Conservation (phyloP, 2,113 vertebrate genomes). For the Ivindomyrus marchei region DNA sequence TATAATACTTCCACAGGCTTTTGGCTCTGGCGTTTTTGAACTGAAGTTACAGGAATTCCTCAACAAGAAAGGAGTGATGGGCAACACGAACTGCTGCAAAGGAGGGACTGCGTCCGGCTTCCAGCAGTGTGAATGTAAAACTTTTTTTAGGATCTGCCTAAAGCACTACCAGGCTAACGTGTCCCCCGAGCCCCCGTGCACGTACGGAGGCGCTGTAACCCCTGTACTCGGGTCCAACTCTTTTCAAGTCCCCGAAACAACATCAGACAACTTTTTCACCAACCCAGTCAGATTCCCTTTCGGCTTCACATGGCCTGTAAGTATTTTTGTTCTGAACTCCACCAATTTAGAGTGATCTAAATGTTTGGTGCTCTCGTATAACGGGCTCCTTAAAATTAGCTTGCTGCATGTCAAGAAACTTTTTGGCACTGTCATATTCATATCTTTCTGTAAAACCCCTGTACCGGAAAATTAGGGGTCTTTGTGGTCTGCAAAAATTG, state of each 20-base stretch:
- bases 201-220: constrained; percentile 88
- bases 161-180: constrained; percentile 96
- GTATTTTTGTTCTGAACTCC: constrained; percentile 30
- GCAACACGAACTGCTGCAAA: constrained; percentile 85
- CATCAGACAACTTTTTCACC: constrained; percentile 72
- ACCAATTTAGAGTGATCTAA: constrained; percentile 26
- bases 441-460: neutral
- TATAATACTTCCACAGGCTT: constrained; percentile 59
- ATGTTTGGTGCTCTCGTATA: neutral
- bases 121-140: constrained; percentile 91
- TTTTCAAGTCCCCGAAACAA: constrained; percentile 85
- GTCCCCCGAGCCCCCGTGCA: constrained; percentile 93
- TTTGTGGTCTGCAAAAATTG: constrained; percentile 17
- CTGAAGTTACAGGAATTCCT: constrained; percentile 96
- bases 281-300: constrained; percentile 90
- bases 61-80: constrained; percentile 83
- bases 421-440: neutral
- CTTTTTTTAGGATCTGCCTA: constrained; percentile 95
- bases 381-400: neutral
- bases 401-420: neutral
- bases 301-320: constrained; percentile 97
- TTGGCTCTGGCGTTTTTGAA: constrained; percentile 90
- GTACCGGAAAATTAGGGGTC: neutral
- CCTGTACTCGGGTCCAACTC: constrained; percentile 93
- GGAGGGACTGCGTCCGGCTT: constrained; percentile 59